Base-by-base conservation (phyloP, 2,113 vertebrate genomes). In the Sturnus vulgaris region DNA sequence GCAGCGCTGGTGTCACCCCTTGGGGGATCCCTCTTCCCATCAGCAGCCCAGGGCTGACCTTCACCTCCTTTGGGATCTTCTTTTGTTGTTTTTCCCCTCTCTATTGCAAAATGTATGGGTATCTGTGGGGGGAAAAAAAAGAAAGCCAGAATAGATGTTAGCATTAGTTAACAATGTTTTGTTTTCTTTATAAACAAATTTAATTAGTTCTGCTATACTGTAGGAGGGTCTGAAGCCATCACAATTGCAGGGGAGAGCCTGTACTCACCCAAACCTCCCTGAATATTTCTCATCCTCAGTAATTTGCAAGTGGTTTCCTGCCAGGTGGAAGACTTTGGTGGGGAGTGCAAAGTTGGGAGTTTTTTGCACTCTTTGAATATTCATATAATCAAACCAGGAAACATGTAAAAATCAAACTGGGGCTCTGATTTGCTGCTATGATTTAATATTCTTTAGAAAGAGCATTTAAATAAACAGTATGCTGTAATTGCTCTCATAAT, bases 331-430 rank as follows among this genome's bases (percentile, higher is more conserved):
- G 66, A 44, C 60, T 94, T 94, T 4, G 1, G 35, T 65, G 66
- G 22, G 59, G 17, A 86, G 60, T 8, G 28, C 68, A 39, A 44
- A 75, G 49, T 35, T 21, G 81, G 31, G 60, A 57, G 2, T 8
- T 66, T 44, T 92, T 94, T 78, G 5, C 76, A 53, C 19, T 57
- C 6, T 27, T 28, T 85, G 92, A 87, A 96, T 80, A 93, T 89
- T 95, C 94, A 75, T 56, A 66, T 47, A 80, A 93, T 86, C 35
- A 82, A 96, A 94, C 42, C 37, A 88, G 78, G 88, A 84, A 93
- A 93, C 0, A 3, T 95, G 47, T 83, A 46, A 56, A 90, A 93
- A 72, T 91, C 60, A 86, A 66, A 69, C 65, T 33, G n/a, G 30
- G 27, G 22, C 27, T 93, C 92, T 79, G 60, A 81, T 90, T 76